These are phyloP conservation scores for Halictus quadricinctus DNA, from an alignment of 2,888 invertebrate species.

Conservation along the genomic window DNA sequence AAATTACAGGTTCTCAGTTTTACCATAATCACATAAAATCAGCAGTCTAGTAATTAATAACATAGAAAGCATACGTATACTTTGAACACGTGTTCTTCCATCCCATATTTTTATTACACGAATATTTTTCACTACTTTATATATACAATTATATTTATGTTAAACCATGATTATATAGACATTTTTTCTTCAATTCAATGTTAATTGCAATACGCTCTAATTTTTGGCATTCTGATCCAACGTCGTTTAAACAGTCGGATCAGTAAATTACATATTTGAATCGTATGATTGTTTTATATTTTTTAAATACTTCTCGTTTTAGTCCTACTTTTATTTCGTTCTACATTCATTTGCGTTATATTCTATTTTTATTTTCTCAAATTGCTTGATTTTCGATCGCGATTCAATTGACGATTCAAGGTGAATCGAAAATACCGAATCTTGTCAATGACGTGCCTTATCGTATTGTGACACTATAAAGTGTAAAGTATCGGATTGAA, in stretches of 20 bases:
- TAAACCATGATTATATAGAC: background rate
- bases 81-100: background rate
- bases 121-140: background rate
- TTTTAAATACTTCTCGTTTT: background rate
- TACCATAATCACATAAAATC: no score
- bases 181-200: background rate
- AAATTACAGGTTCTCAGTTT: no score
- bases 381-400: background rate
- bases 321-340: background rate
- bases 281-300: background rate
- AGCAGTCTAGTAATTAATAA: background rate
- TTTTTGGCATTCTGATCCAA: background rate
- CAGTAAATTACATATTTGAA: background rate
- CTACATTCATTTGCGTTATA: background rate
- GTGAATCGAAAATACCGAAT: conserved; percentile 12
- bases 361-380: background rate
- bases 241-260: background rate
- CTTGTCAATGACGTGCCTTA: conserved; percentile 22
- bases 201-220: background rate
- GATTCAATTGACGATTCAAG: background rate
- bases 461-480: conserved; percentile 21
- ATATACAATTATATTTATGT: background rate
- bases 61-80: background rate
- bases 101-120: background rate
- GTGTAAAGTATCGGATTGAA: conserved; percentile 24